A percentile compares a stretch with the other conserved stretches of the same genome.
Conservation (phyloP, 2,888 invertebrate species). For the Branchellion lobata region DNA sequence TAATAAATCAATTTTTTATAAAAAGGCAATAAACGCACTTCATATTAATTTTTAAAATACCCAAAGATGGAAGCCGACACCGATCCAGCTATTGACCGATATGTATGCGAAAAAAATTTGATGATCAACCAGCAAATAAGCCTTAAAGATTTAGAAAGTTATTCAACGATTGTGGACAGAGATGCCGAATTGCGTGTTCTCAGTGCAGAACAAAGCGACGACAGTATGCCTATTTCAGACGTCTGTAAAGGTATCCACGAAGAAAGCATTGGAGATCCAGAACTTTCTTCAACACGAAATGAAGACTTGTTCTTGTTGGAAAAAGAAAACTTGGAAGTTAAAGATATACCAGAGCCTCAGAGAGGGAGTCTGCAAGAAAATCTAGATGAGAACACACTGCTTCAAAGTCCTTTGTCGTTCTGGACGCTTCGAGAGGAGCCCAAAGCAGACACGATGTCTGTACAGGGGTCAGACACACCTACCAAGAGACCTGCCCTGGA, state of each 20-base stretch:
- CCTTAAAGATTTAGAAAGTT: not conserved
- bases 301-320: not conserved
- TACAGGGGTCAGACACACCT: not conserved
- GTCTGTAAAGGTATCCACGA: conserved; percentile 3
- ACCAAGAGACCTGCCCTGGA: not conserved
- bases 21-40: too few species aligned
- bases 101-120: not conserved
- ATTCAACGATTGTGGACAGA: not conserved
- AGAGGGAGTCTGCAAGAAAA: not conserved
- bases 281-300: conserved; percentile 33
- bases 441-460: not conserved
- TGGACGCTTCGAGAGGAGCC: not conserved
- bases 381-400: not conserved
- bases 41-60: too few species aligned
- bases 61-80: not conserved
- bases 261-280: conserved; percentile 38
- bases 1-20: too few species aligned
- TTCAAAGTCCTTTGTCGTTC: not conserved
- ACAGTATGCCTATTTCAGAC: not conserved
- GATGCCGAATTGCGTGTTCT: not conserved
- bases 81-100: not conserved
- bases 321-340: not conserved
- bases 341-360: not conserved
- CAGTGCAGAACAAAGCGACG: conserved; percentile 6
- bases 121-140: conserved; percentile 14